Base-by-base conservation (phyloP, 2,113 vertebrate species). In the Geococcyx californianus region DNA sequence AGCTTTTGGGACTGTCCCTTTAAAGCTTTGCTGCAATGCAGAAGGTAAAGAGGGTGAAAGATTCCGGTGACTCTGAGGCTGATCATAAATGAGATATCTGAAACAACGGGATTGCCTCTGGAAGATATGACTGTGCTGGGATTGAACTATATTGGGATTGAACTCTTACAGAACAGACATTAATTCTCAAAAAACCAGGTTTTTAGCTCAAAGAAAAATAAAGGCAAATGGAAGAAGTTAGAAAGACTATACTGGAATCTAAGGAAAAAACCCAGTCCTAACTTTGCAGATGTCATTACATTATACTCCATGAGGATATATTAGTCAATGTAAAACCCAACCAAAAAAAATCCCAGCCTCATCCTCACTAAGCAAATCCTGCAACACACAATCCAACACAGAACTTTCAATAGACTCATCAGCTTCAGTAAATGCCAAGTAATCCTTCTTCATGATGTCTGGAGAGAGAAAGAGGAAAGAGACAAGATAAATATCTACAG, bases 331-430 rank as follows among this genome's bases (percentile, higher is more conserved):
- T 36, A 81, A 72, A 90, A 4, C 7, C 1, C 24, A 58, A 18
- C 1, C 42, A 55, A 78, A 8, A 83, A 90, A 88, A 66, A 47
- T 7, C 10, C 6, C 7, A 73, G 40, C 8, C 9, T 40, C 4
- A 4, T 88, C 6, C 5, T 23, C 18, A 40, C 29, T 36, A 64
- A 87, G 34, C 28, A 84, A 82, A 67, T 6, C 25, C 23, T 67
- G 20, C 20, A 86, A 80, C 8, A 28, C 13, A 59, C 34, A 74
- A 8, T 33, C 3, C 52, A 91, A 16, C 38, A 25, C 0, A 6
- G 76, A 92, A 89, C 59, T 67, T 80, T 90, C 67, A 60, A 67
- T 90, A 58, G 36, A 86, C 77, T 68, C 52, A 93, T 96, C 76
- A 87, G 16, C 58, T 89, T 93, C 67, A 86, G 7, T 51, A 87